These are phyloP conservation scores for Oligia fasciuncula DNA, from an alignment of 2,888 invertebrate species.

Conservation along the genomic window DNA sequence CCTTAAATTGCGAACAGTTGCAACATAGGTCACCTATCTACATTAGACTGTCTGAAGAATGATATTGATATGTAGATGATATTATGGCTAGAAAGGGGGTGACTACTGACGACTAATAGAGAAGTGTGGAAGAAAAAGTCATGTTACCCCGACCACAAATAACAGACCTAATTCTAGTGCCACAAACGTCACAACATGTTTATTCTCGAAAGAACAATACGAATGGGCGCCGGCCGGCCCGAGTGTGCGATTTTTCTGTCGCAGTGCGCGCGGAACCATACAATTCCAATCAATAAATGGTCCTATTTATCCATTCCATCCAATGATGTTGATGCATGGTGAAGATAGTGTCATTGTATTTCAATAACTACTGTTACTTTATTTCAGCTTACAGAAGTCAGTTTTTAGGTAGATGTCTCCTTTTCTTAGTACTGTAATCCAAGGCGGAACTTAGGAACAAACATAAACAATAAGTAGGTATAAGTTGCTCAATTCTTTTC, in stretches of 20 bases:
- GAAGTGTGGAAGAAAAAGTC: no score
- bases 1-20: not conserved
- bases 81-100: no score
- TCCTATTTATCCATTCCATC: not conserved
- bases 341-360: not conserved
- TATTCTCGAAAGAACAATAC: no score
- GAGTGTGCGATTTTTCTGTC: no score
- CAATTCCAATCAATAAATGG: not conserved
- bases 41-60: no score
- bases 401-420: not conserved
- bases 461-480: not conserved
- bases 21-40: not conserved
- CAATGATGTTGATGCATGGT: not conserved
- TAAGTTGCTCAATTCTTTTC: not conserved
- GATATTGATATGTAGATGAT: no score
- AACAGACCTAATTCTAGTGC: not conserved
- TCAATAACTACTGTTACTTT: not conserved
- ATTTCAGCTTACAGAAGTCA: slow-evolving; percentile 1
- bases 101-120: no score
- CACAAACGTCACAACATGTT: no score
- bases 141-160: no score
- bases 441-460: not conserved
- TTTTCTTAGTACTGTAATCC: not conserved
- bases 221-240: no score
- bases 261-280: no score